Conservation (phyloP, 2,797 vertebrate genomes). For the Cygnus olor region DNA sequence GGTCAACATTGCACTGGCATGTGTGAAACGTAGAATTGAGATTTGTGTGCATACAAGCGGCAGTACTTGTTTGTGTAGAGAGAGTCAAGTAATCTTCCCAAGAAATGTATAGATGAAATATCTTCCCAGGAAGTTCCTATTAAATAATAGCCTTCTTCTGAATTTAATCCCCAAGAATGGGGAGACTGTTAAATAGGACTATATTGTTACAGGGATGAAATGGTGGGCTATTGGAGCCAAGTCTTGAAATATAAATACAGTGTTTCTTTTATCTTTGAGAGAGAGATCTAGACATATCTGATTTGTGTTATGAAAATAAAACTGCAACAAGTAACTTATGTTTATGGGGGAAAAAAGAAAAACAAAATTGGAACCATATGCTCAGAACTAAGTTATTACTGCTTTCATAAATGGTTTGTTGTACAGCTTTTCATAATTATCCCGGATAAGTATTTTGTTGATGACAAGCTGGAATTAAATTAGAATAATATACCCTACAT, state of each 20-base stretch:
- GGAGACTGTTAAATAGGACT: background rate
- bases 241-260: constrained; percentile 2
- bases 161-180: background rate
- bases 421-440: constrained; percentile 40
- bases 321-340: background rate
- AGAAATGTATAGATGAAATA: background rate
- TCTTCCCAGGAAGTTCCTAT: constrained; percentile 1
- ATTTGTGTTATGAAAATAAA: constrained; percentile 29
- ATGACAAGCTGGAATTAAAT: constrained; percentile 37
- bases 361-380: constrained; percentile 35
- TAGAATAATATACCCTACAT: background rate
- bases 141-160: background rate
- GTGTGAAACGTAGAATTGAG: background rate
- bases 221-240: background rate
- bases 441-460: constrained; percentile 4
- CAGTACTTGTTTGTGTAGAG: background rate
- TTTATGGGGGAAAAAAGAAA: background rate
- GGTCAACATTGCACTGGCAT: background rate
- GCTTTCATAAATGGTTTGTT: constrained; percentile 47
- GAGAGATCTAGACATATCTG: background rate
- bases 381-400: constrained; percentile 20
- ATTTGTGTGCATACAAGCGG: background rate
- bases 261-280: background rate
- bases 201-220: background rate
- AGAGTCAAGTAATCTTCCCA: background rate